Evolutionary conservation across 2,797 vertebrate genomes (phyloP), one percentile per base, ranked within the genome.

Genomic region (Leptatherina wallacei): DNA sequence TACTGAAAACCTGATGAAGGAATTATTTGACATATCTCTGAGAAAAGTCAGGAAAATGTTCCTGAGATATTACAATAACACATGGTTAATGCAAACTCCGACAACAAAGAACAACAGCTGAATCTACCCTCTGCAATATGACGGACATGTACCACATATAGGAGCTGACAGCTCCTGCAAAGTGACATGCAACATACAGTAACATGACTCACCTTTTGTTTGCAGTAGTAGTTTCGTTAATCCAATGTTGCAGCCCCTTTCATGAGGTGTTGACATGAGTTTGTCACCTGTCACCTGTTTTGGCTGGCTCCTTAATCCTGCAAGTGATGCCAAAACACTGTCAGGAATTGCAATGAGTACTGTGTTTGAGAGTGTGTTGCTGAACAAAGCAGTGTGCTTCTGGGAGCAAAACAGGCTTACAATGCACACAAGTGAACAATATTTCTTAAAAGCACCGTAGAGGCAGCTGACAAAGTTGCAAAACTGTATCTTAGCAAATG

Each of bases 261-360:
- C 54, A 68, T 49, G 9, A 70, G 69, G 80, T 56, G 80, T 36
- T 81, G 83, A 88, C 75, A 80, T 32, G 52, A 73, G 57, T 73
- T 77, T 78, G 69, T 84, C 82, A 89, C 82, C 73, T 83, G 78
- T 80, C 82, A 88, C 83, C 77, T 81, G 86, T 80, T 91, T 85
- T 81, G 87, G 57, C 75, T 63, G 65, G 56, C 10, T 71, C 61
- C 30, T 74, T 92, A 86, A 92, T 89, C 86, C 85, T 30, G 27
- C 54, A n/a, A 66, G 69, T 69, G 59, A 69, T 72, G 77, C 77
- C 61, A 51, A 78, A 80, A 83, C 77, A 66, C 69, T 72, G 72
- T 79, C 85, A 79, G 67, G 67, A 65, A 79, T 69, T 78, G 76
- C 29, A 30, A 20, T 64, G 79, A 49, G 71, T 59, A 35, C 14